These are phyloP conservation scores for Temnothorax ravouxi DNA, from an alignment of 2,888 invertebrate genomes.

Conservation along the genomic window DNA sequence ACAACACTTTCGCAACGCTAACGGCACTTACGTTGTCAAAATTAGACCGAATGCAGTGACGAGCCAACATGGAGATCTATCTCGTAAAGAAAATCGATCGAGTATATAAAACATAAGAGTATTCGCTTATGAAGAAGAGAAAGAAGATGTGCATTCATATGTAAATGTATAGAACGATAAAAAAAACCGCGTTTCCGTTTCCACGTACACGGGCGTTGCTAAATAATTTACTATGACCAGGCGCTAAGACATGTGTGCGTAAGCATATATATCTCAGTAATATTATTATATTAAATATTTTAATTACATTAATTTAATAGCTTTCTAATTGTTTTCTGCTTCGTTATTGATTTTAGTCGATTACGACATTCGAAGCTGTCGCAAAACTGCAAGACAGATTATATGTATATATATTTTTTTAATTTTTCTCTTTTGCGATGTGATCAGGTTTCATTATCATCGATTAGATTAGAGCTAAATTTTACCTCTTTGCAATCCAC, in stretches of 20 bases:
- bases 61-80: conserved; percentile 24
- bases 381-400: conserved; percentile 38
- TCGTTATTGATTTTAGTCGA: conserved; percentile 58
- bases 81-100: background rate
- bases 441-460: conserved; percentile 35
- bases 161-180: conserved; percentile 16
- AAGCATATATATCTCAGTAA: conserved; percentile 77
- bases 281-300: conserved; percentile 80
- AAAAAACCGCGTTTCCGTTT: conserved; percentile 37
- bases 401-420: conserved; percentile 30
- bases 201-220: conserved; percentile 14
- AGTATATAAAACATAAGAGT: conserved; percentile 19
- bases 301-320: conserved; percentile 74
- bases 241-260: conserved; percentile 76
- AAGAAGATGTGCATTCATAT: conserved; percentile 43
- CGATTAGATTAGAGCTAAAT: conserved; percentile 40
- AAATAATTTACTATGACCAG: conserved; percentile 72
- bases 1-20: conserved; percentile 62
- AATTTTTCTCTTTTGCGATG: conserved; percentile 7
- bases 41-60: conserved; percentile 63
- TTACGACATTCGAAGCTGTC: conserved; percentile 54
- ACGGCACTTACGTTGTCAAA: conserved; percentile 64
- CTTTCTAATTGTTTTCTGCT: conserved; percentile 55
- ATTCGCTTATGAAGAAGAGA: conserved; percentile 35
- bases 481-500: conserved; percentile 60